A percentile compares a stretch with the other conserved stretches of the same genome.
These are phyloP conservation scores for Anthrax anthrax DNA, from an alignment of 2,888 invertebrate genomes.

Conservation along the genomic window DNA sequence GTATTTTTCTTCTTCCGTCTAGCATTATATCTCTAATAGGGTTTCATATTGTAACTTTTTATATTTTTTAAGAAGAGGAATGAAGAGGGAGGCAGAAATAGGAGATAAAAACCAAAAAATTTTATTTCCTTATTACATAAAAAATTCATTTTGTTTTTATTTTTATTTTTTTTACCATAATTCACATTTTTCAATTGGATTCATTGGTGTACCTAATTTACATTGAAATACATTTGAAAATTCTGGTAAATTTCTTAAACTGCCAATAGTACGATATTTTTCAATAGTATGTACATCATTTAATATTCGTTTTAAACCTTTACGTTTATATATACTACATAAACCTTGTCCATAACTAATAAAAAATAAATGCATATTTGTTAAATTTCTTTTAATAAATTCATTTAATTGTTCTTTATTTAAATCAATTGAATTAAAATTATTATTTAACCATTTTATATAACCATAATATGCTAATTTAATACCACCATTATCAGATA, in stretches of 20 bases:
- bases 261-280: constrained; percentile 2
- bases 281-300: constrained; percentile 1
- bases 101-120: no score
- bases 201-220: constrained; percentile 1
- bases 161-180: no score
- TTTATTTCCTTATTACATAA: no score
- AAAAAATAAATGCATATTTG: constrained; percentile 2
- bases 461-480: not conserved
- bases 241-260: constrained; percentile 1
- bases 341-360: constrained; percentile 1
- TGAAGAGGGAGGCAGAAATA: no score
- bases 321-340: not conserved
- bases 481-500: constrained; percentile 1
- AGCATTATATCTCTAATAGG: no score
- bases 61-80: no score
- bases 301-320: not conserved
- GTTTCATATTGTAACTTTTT: no score
- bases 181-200: constrained; percentile 1
- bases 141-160: no score
- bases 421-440: not conserved
- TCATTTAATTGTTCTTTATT: not conserved
- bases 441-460: not conserved
- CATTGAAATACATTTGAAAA: constrained; percentile 2
- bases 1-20: no score
- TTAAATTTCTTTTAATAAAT: no score